A percentile compares a stretch with the other conserved stretches of the same genome.
Evolutionary conservation across 2,888 invertebrate species (phyloP).

Genomic region (Exocentrus adspersus): DNA sequence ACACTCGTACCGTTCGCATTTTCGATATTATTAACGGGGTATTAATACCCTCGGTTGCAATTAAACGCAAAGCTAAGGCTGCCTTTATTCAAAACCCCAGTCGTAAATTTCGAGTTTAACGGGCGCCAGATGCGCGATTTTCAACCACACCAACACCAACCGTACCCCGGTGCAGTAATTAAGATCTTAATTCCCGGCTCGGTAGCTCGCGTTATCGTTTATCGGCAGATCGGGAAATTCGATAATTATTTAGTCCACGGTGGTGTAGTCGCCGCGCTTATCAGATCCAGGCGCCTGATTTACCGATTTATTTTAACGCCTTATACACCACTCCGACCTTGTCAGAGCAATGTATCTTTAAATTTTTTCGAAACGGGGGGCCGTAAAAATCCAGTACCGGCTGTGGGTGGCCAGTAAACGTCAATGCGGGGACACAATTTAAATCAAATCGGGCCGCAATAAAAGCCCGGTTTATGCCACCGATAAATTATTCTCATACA

Average conservation of each 20-base stretch:
- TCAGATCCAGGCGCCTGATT: conserved; percentile 21
- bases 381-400: too few species aligned
- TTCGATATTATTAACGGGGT: too few species aligned
- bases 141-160: conserved; percentile 2
- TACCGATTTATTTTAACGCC: conserved; percentile 24
- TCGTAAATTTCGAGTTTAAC: too few species aligned
- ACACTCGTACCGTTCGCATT: too few species aligned
- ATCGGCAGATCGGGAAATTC: not conserved
- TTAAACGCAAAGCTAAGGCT: too few species aligned
- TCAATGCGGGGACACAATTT: not conserved
- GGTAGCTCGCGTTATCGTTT: conserved; percentile 8
- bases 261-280: conserved; percentile 9
- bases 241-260: conserved; percentile 24
- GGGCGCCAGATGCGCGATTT: too few species aligned
- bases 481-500: conserved; percentile 17
- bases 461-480: conserved; percentile 1
- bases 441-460: not conserved
- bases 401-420: not conserved
- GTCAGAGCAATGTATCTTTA: too few species aligned
- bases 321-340: too few species aligned
- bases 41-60: too few species aligned
- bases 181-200: conserved; percentile 26
- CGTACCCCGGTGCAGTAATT: conserved; percentile 5
- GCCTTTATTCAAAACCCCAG: too few species aligned
- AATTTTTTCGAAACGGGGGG: too few species aligned